These are phyloP conservation scores for Agapornis roseicollis DNA, from an alignment of 2,113 vertebrate species.

Conservation along the genomic window DNA sequence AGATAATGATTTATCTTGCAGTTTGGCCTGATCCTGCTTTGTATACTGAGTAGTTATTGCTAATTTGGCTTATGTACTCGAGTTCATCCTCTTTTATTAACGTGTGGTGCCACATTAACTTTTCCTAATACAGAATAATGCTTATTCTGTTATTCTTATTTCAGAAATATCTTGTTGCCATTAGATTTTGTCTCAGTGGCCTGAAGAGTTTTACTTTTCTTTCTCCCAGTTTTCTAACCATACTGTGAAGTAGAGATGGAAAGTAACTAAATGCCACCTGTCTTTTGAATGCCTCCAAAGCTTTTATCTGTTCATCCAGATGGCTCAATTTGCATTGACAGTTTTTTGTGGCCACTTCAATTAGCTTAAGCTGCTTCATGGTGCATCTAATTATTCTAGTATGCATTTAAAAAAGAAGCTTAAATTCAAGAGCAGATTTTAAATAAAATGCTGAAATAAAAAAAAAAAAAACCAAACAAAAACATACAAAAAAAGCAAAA, in stretches of 20 bases:
- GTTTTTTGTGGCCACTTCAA: conserved; percentile 61
- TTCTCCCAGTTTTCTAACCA: background rate
- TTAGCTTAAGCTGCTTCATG: conserved; percentile 54
- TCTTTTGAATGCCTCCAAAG: conserved; percentile 54
- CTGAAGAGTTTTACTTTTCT: conserved; percentile 22
- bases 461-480: background rate
- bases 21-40: background rate
- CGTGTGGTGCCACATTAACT: background rate
- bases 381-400: conserved; percentile 40
- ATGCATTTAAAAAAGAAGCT: background rate
- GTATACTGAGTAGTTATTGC: background rate
- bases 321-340: conserved; percentile 61
- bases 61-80: background rate
- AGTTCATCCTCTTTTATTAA: background rate
- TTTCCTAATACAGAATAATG: background rate
- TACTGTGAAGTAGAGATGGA: background rate
- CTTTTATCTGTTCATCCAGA: conserved; percentile 67
- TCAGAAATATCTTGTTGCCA: background rate
- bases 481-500: accelerated
- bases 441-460: background rate
- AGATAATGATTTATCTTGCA: background rate
- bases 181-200: background rate
- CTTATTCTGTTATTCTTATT: background rate
- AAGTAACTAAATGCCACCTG: conserved; percentile 46
- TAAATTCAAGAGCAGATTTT: conserved; percentile 18